These are phyloP conservation scores for Poecilobothrus nobilitatus DNA, from an alignment of 2,888 invertebrate genomes.

Conservation along the genomic window DNA sequence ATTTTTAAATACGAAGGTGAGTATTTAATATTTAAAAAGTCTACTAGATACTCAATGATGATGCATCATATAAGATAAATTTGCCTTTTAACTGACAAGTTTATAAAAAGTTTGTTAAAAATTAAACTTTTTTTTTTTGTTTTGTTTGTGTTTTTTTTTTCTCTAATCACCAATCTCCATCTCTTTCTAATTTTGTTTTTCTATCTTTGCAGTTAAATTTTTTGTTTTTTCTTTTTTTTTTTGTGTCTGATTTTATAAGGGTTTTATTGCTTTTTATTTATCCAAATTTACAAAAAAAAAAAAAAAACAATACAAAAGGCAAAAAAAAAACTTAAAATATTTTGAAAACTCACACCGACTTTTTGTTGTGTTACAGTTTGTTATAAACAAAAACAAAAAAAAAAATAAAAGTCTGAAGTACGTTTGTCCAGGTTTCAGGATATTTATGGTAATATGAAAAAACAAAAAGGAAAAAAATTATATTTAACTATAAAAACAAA, in stretches of 20 bases:
- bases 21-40: neutral
- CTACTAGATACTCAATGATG: neutral
- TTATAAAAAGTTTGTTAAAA: neutral
- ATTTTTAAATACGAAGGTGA: neutral
- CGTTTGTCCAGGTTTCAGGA: slow-evolving; percentile 3
- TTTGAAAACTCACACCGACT: slow-evolving; percentile 5
- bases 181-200: neutral
- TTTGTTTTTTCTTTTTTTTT: neutral
- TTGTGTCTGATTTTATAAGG: slow-evolving; percentile 3
- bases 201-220: no score
- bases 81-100: neutral
- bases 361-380: neutral
- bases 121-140: no score
- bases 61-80: neutral
- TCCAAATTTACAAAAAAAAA: neutral
- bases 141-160: no score
- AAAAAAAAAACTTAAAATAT: neutral
- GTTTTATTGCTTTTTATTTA: neutral
- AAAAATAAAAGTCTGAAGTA: neutral
- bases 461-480: neutral
- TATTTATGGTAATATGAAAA: neutral
- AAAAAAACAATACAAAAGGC: neutral
- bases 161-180: no score
- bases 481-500: neutral
- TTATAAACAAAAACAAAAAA: neutral